Evolutionary conservation across 2,797 vertebrate genomes (phyloP).

Genomic region (Hydrophis major): DNA sequence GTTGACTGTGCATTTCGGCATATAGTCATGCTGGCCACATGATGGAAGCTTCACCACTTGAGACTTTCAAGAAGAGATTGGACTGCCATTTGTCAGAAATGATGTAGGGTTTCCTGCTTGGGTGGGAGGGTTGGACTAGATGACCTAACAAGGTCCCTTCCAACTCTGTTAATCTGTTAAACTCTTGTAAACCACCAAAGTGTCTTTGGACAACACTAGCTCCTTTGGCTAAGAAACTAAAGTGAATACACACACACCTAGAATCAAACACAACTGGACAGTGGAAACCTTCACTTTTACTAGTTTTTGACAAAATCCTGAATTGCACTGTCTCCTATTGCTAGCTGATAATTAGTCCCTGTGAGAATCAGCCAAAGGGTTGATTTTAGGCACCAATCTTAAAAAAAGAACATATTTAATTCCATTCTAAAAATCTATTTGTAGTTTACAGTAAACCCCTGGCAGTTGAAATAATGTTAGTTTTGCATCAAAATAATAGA

Average conservation of each 20-base stretch:
- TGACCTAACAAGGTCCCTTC: too few relatives aligned
- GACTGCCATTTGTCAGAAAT: too few relatives aligned
- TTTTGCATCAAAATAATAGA: not conserved
- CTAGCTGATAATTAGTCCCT: constrained; percentile 11
- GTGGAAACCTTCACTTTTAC: not conserved
- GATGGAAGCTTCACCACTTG: too few relatives aligned
- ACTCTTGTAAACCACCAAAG: not conserved
- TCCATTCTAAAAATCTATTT: constrained; percentile 55
- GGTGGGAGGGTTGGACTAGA: too few relatives aligned
- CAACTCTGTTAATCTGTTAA: too few relatives aligned
- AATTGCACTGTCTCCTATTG: constrained; percentile 20
- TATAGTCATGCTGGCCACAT: not conserved
- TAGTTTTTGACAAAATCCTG: not conserved
- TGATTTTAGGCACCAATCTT: constrained; percentile 48
- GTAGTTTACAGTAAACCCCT: constrained; percentile 63
- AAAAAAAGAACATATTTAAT: constrained; percentile 33
- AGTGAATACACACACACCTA: not conserved
- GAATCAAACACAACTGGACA: not conserved
- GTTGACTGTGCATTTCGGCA: not conserved
- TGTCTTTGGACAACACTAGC: too few relatives aligned
- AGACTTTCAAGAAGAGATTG: too few relatives aligned
- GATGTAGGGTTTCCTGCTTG: too few relatives aligned
- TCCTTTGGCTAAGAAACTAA: too few relatives aligned
- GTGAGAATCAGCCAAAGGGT: constrained; percentile 46
- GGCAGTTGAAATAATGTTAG: constrained; percentile 17